Evolutionary conservation across 1,140 invertebrate genomes (phyloP), one percentile per base, ranked within the genome.

Genomic region (Melanaphis sacchari): DNA sequence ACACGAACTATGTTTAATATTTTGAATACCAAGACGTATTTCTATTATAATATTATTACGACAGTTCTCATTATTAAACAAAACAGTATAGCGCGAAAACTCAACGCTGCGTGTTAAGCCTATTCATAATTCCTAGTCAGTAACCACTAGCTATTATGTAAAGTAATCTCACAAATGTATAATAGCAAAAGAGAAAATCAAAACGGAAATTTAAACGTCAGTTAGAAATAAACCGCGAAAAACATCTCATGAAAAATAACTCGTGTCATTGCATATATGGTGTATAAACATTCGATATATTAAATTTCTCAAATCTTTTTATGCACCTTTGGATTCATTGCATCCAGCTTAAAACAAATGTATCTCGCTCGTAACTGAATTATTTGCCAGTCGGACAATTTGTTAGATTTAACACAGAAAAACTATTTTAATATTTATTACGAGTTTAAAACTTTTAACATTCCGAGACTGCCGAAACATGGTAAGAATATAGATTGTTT

Each of bases 151-250:
- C 46, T 85, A 43, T 85, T 43, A 85, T 43, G 26, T 43, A 40
- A 43, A 85, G 38, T 43, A 43, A 85, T 40, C 84, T 9, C 15
- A 43, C 84, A 85, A 43, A 85, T 31, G 84, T 31, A 85, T 85
- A 43, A 85, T 85, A 43, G 24, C 9, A 21, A 89, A 89, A 41
- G 31, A 41, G 84, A 43, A 87, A 87, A 87, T 87, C 84, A 87
- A 87, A 87, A 87, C 87, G 87, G 87, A 89, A 89, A 89, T 89
- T 89, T 49, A 36, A 89, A 52, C 40, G 46, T 49, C 87, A 38
- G 43, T 22, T 49, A 36, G 18, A n/a, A 87, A 87, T n/a, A 87
- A 87, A 87, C 41, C 26, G 38, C 21, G 81, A 82, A 82, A 82
- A 82, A 81, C 76, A 38, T 43, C 85, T 88, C 18, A 46, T 38